phyloP scores from a whole-genome alignment of 2,797 vertebrate species.

The Siniperca obscura region DNA sequence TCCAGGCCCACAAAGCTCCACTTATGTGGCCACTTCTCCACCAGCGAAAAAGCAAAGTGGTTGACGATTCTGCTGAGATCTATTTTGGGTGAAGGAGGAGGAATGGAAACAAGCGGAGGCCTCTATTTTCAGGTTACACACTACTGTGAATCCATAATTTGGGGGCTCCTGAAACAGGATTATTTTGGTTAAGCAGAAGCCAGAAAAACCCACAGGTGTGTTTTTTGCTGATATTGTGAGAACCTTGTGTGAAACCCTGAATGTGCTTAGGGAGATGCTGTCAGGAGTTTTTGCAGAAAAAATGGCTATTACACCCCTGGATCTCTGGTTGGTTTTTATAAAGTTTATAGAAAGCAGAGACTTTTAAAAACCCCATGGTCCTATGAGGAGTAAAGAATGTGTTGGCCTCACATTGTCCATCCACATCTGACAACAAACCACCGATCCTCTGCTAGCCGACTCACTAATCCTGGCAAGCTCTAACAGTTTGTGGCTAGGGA shows the following conservation, averaged over 20 bases:
- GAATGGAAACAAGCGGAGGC: slow-evolving; percentile 58
- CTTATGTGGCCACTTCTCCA: slow-evolving; percentile 64
- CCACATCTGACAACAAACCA: slow-evolving; percentile 37
- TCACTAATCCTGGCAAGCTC: slow-evolving; percentile 31
- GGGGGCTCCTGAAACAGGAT: slow-evolving; percentile 53
- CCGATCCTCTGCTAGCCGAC: not conserved
- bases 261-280: slow-evolving; percentile 24
- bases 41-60: slow-evolving; percentile 51
- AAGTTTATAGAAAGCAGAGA: slow-evolving; percentile 24
- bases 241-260: slow-evolving; percentile 56
- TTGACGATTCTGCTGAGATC: slow-evolving; percentile 57
- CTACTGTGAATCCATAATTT: slow-evolving; percentile 33
- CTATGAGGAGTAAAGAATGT: slow-evolving; percentile 24
- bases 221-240: slow-evolving; percentile 52
- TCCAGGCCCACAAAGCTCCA: slow-evolving; percentile 60
- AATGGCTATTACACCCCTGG: slow-evolving; percentile 4
- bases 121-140: slow-evolving; percentile 71
- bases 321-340: slow-evolving; percentile 1
- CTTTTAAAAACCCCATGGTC: slow-evolving; percentile 10
- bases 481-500: slow-evolving; percentile 24
- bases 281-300: slow-evolving; percentile 35
- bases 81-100: slow-evolving; percentile 68
- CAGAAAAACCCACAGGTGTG: slow-evolving; percentile 58
- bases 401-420: slow-evolving; percentile 36
- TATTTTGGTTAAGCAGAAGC: slow-evolving; percentile 62